Evolutionary conservation across 1,140 invertebrate genomes (phyloP).

Genomic region (Ladona fulva): DNA sequence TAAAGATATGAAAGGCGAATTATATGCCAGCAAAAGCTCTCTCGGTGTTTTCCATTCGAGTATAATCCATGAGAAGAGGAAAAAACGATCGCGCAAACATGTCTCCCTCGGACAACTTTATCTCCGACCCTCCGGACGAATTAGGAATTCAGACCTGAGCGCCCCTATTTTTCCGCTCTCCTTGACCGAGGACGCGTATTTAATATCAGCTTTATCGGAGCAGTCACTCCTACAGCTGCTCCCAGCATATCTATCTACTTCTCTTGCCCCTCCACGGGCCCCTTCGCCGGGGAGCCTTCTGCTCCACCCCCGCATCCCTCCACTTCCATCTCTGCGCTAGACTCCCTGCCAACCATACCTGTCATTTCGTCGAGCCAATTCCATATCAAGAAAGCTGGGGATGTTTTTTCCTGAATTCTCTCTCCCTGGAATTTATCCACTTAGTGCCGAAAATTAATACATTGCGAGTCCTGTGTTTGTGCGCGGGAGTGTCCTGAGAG

Average conservation of each 20-base stretch:
- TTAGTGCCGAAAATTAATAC: too few relatives aligned
- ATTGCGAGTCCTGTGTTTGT: too few relatives aligned
- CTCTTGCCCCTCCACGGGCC: background rate
- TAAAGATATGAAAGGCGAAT: too few relatives aligned
- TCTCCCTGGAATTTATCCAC: too few relatives aligned
- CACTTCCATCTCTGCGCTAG: background rate
- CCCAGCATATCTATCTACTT: background rate
- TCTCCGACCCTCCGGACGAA: background rate
- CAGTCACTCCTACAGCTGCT: slow-evolving; percentile 2
- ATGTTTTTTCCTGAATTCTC: too few relatives aligned
- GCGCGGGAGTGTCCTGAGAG: too few relatives aligned
- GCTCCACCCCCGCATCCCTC: background rate
- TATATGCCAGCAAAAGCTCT: too few relatives aligned
- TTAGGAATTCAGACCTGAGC: background rate
- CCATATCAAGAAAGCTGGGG: background rate
- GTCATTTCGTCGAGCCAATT: background rate
- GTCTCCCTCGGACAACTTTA: background rate
- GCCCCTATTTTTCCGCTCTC: background rate
- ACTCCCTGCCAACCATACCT: slow-evolving; percentile 2
- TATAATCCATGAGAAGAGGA: too few relatives aligned
- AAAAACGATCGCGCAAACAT: too few relatives aligned
- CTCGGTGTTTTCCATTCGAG: too few relatives aligned
- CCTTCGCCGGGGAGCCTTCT: background rate
- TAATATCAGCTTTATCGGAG: slow-evolving; percentile 1
- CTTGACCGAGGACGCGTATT: background rate